Conservation (phyloP, 2,113 vertebrate genomes). For the Ascaphus truei region DNA sequence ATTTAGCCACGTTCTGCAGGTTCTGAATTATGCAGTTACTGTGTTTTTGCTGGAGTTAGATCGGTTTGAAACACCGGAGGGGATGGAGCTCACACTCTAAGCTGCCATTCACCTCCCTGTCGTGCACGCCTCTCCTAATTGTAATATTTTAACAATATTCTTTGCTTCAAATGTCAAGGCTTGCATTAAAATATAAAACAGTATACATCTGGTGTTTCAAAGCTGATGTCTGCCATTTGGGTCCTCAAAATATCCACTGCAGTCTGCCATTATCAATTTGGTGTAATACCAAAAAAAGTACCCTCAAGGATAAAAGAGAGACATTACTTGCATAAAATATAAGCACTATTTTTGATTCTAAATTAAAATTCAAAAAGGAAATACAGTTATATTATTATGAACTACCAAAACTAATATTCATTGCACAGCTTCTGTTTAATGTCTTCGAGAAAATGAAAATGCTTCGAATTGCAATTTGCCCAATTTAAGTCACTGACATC, state of each 20-base stretch:
- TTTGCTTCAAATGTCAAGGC: no score
- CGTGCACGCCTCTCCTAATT: no score
- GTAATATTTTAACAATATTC: no score
- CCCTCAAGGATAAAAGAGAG: neutral
- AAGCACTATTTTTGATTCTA: neutral
- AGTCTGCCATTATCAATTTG: neutral
- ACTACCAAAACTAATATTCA: neutral
- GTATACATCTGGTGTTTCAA: neutral
- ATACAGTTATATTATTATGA: conserved; percentile 2
- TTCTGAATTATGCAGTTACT: no score
- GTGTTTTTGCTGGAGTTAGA: no score
- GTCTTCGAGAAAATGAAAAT: neutral
- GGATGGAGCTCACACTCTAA: no score
- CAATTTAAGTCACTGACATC: neutral
- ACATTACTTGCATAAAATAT: neutral
- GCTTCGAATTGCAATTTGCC: neutral
- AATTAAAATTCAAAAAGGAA: neutral
- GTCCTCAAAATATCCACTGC: neutral
- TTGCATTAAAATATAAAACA: neutral
- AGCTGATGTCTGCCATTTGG: neutral
- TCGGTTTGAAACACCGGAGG: no score
- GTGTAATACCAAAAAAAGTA: neutral
- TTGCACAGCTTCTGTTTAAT: neutral
- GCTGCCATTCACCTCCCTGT: no score
- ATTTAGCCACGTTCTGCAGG: no score